Evolutionary conservation across 1,140 invertebrate species (phyloP), one percentile per base, ranked within the genome.

Genomic region (Phocides pigmalion): DNA sequence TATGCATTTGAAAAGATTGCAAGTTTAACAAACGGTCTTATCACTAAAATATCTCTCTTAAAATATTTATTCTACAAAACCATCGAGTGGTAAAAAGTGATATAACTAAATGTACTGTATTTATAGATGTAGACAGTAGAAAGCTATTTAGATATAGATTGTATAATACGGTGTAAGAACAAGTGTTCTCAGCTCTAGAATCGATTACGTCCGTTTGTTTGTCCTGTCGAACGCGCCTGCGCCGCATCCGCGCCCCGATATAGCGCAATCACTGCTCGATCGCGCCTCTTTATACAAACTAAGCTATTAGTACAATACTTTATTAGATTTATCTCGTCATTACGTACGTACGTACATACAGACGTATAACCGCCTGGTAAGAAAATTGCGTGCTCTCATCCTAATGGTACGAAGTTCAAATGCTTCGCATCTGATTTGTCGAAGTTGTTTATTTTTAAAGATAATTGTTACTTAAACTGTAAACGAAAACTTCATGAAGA

Each of bases 161-260:
- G 9, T 35, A 35, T 16, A 32, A 50, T 50, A 28, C 35, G 47
- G 81, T 79, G 69, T 53, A 68, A 64, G 65, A 80, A 73, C 81
- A 81, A 81, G 71, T 77, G 77, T 79, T 79, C 62, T 81, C 68
- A 81, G 79, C 74, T 74, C 70, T 78, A 73, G 84, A 87, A 84
- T 86, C 82, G 84, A 87, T 84, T 84, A 85, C 79, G 64, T 50
- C 44, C 66, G 82, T 87, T 87, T 87, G 84, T 87, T 87, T 85
- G 81, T 70, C 70, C 74, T 87, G 84, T 87, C 84, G 76, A 70
- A 62, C 74, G 61, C 84, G 84, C 84, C 84, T 87, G 84, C 22
- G 72, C 51, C 69, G 66, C 76, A 72, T 87, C 84, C 75, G 74
- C 77, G 56, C 47, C 76, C 79, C 80, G 77, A 84, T 87, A 84